These are phyloP conservation scores for Tragulus kanchil DNA, from an alignment of 2,113 vertebrate species.

Conservation along the genomic window DNA sequence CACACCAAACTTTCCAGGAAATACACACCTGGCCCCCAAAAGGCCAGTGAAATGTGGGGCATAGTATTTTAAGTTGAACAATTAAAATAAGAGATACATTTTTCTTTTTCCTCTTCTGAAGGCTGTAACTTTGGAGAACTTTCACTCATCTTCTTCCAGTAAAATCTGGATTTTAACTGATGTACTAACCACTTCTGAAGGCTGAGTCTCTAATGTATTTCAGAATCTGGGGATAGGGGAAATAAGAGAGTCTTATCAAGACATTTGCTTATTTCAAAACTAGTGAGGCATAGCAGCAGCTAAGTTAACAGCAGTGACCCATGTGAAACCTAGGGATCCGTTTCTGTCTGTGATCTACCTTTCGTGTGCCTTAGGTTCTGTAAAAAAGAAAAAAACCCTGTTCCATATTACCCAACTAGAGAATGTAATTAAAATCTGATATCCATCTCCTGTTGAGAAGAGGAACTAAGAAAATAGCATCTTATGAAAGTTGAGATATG, in stretches of 20 bases:
- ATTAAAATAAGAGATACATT: background rate
- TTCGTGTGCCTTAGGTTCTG: background rate
- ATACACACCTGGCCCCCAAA: background rate
- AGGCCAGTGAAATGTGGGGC: background rate
- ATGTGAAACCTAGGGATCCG: background rate
- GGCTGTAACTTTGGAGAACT: background rate
- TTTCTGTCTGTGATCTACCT: background rate
- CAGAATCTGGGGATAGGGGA: background rate
- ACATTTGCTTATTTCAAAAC: constrained; percentile 23
- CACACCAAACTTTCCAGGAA: background rate
- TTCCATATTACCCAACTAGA: background rate
- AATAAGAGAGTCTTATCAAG: background rate
- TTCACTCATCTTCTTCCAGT: constrained; percentile 9
- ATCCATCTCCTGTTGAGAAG: constrained; percentile 11
- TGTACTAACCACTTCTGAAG: background rate
- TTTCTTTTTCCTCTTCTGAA: constrained; percentile 1
- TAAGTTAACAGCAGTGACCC: background rate
- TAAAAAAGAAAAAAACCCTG: background rate
- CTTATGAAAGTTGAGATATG: background rate
- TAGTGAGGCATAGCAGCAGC: background rate
- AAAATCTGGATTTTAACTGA: constrained; percentile 12
- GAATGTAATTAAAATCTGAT: background rate
- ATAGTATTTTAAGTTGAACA: background rate
- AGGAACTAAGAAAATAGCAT: constrained; percentile 11
- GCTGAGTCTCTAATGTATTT: constrained; percentile 1